These are phyloP conservation scores for Oophaga pumilio DNA, from an alignment of 2,113 vertebrate genomes.

Conservation along the genomic window DNA sequence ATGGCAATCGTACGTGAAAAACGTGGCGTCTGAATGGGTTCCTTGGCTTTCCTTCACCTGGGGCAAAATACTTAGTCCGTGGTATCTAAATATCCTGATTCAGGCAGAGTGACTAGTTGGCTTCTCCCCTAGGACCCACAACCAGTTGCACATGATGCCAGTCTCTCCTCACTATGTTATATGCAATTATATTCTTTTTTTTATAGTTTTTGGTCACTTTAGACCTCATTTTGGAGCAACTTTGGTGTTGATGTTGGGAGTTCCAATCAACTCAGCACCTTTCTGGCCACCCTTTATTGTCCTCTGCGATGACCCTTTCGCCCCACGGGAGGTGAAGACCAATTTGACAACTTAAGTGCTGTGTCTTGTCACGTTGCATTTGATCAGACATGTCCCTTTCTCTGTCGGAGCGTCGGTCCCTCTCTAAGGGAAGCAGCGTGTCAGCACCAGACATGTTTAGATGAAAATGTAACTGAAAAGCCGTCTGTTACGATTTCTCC, in stretches of 20 bases:
- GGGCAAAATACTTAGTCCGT: too few relatives aligned
- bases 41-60: too few relatives aligned
- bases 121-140: background rate
- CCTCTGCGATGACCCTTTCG: constrained; percentile 59
- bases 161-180: background rate
- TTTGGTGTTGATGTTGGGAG: background rate
- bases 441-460: constrained; percentile 65
- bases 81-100: too few relatives aligned
- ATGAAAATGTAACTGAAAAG: constrained; percentile 68
- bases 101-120: background rate
- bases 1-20: too few relatives aligned
- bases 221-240: background rate
- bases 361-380: constrained; percentile 80
- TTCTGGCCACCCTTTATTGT: constrained; percentile 24
- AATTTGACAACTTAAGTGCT: constrained; percentile 86
- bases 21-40: too few relatives aligned
- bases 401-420: constrained; percentile 68
- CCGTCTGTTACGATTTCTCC: constrained; percentile 63
- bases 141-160: background rate
- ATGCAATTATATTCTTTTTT: background rate
- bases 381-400: constrained; percentile 70
- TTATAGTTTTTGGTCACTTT: background rate
- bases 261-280: constrained; percentile 31
- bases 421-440: constrained; percentile 67
- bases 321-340: constrained; percentile 76